Conservation (phyloP, 2,888 invertebrate genomes). For the Cataglyphis altisquamis region DNA sequence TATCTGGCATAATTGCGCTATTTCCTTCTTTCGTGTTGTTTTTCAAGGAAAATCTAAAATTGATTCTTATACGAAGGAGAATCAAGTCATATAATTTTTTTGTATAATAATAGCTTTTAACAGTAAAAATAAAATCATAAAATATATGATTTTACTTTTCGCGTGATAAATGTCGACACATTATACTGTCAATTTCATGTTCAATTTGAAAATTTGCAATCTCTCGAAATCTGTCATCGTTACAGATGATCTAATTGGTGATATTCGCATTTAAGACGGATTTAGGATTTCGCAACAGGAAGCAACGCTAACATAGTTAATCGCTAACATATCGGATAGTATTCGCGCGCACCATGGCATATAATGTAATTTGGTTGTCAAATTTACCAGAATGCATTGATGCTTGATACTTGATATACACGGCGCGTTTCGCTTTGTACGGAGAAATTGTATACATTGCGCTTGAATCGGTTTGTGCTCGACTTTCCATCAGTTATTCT, state of each 20-base stretch:
- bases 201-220: background rate
- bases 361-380: conserved; percentile 48
- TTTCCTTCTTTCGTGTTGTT: background rate
- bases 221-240: background rate
- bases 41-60: background rate
- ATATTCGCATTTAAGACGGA: background rate
- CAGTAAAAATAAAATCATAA: background rate
- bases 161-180: background rate
- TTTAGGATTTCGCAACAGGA: background rate
- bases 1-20: background rate
- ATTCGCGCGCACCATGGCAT: conserved; percentile 6
- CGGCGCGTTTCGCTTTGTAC: background rate
- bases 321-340: conserved; percentile 30
- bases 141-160: background rate
- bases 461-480: background rate
- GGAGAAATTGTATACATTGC: conserved; percentile 12
- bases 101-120: background rate
- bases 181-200: background rate
- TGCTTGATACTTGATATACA: background rate
- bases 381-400: conserved; percentile 34
- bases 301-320: conserved; percentile 36
- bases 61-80: background rate
- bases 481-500: conserved; percentile 15
- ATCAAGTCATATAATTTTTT: conserved; percentile 7
- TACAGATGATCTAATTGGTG: background rate